Percentiles rank a stretch among this genome's conserved stretches.
Conservation (phyloP, 2,113 vertebrate species). For the Nipponia nippon region DNA sequence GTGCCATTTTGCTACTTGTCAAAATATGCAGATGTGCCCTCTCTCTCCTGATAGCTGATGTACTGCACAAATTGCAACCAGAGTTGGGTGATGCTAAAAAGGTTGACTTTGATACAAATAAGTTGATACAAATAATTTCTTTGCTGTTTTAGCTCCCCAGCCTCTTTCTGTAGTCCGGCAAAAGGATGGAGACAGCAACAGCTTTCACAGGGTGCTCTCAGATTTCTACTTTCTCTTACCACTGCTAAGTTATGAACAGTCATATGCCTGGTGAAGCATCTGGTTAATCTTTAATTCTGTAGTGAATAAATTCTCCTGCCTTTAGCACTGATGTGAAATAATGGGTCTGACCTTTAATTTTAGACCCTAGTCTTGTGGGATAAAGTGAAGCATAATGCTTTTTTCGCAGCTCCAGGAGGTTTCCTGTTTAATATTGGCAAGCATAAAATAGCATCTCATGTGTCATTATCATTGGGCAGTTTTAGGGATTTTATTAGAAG, state of each 20-base stretch:
- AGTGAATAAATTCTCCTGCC: constrained; percentile 48
- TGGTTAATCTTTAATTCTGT: constrained; percentile 56
- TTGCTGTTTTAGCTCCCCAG: not conserved
- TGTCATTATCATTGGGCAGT: not conserved
- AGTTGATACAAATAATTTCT: not conserved
- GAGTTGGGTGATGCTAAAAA: not conserved
- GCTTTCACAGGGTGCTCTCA: not conserved
- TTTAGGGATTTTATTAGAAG: not conserved
- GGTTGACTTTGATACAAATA: not conserved
- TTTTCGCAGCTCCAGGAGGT: not conserved
- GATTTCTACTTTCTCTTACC: not conserved
- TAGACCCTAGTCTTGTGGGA: constrained; percentile 18
- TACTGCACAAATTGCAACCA: not conserved
- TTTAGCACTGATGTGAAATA: constrained; percentile 50
- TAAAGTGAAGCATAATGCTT: constrained; percentile 23
- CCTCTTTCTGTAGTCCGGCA: not conserved
- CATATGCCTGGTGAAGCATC: not conserved
- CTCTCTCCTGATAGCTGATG: not conserved
- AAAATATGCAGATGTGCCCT: not conserved
- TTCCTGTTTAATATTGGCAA: not conserved
- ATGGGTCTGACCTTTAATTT: constrained; percentile 67
- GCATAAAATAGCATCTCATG: not conserved
- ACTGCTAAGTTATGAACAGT: constrained; percentile 17
- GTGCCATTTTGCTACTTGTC: not conserved
- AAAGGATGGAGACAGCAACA: not conserved